Base-by-base conservation (phyloP, 2,113 vertebrate genomes). In the Pygoscelis antarcticus region DNA sequence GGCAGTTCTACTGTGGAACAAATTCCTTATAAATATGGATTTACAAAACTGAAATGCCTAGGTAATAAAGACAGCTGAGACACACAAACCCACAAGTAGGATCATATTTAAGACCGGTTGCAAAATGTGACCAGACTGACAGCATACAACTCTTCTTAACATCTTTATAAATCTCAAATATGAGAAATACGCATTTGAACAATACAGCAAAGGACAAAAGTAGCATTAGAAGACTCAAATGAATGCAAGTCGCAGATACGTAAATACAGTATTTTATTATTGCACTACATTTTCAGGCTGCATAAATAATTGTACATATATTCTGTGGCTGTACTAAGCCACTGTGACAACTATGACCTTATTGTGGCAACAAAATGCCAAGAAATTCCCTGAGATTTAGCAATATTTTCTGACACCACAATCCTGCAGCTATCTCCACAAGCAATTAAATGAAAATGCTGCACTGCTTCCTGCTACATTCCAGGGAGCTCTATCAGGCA, bases 351-450 rank as follows among this genome's bases (percentile, higher is more conserved):
- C 90, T 52, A 49, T 93, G 96, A 95, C 93, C 95, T 94, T 94
- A 97, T 77, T 94, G 82, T 96, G 95, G 85, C 95, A 97, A 96
- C 87, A 96, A 94, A 96, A 97, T 75, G 79, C 76, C 94, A 97
- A 91, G 88, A 96, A 96, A 96, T 96, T 94, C 84, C 65, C 1
- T 1, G 58, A 93, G 83, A 93, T 77, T 90, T 49, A 92, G 90
- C 89, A 96, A 49, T 92, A 66, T 91, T 96, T 96, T 91, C 94
- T 96, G 96, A 97, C 90, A 93, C 72, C 57, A 75, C 81, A 97
- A 89, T 93, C 95, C 93, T 96, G 93, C 74, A 93, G 95, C 92
- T 60, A 91, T 96, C 89, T 95, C 82, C 87, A 71, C 51, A 90
- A 78, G 91, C 93, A 96, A 97, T 96, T 96, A 96, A 94, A 94